Percentiles rank a stretch among this genome's conserved stretches.
phyloP scores from a whole-genome alignment of 2,797 vertebrate species.

The Sarcophilus harrisii region DNA sequence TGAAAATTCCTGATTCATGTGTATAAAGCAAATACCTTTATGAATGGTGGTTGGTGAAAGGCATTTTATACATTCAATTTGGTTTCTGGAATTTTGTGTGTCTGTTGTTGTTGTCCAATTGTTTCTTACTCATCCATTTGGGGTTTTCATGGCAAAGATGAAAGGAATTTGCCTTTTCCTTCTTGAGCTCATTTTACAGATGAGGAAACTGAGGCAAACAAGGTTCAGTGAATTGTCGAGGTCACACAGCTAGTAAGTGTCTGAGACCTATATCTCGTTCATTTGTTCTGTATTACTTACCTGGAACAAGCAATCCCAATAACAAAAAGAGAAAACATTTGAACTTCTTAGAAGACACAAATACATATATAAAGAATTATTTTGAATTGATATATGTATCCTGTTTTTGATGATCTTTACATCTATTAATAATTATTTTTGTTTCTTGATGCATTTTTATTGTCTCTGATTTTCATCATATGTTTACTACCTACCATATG shows the following conservation, averaged over 20 bases:
- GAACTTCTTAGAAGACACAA: not conserved
- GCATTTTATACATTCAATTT: not conserved
- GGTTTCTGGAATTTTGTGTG: constrained; percentile 38
- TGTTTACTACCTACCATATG: not conserved
- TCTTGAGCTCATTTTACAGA: not conserved
- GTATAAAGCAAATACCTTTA: not conserved
- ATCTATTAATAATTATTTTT: constrained; percentile 18
- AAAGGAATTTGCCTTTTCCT: not conserved
- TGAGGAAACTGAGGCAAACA: not conserved
- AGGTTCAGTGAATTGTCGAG: not conserved
- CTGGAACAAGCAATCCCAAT: constrained; percentile 1
- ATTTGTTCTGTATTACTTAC: constrained; percentile 21
- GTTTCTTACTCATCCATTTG: not conserved
- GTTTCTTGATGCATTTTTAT: constrained; percentile 11
- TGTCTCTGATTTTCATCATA: not conserved
- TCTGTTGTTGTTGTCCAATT: not conserved
- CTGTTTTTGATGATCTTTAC: not conserved
- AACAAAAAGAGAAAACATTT: not conserved
- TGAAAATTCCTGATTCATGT: not conserved
- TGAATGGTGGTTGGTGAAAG: not conserved
- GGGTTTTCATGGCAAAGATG: not conserved
- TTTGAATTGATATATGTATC: not conserved
- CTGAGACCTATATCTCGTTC: not conserved
- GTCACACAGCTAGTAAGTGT: not conserved
- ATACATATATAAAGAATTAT: not conserved